A percentile compares a stretch with the other conserved stretches of the same genome.
Conservation (phyloP, 2,797 vertebrate genomes). For the Cynodonichthys magdalenae region DNA sequence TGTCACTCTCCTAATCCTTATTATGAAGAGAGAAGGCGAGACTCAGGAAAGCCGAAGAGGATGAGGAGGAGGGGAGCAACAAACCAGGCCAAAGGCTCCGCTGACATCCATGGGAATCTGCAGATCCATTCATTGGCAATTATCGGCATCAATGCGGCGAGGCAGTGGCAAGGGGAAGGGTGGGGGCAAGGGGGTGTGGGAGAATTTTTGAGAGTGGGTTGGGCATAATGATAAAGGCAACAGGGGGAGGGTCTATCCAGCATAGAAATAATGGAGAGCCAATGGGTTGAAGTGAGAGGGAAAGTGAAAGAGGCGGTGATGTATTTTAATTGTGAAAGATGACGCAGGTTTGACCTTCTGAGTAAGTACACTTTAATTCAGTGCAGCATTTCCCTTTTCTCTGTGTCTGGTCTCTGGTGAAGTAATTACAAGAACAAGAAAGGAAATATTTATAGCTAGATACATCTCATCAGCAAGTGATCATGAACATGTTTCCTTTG, state of each 20-base stretch:
- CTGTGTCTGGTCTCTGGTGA: conserved; percentile 41
- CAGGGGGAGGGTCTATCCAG: conserved; percentile 26
- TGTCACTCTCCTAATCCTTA: conserved; percentile 72
- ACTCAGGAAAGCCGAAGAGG: conserved; percentile 55
- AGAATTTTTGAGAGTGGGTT: conserved; percentile 57
- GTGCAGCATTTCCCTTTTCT: conserved; percentile 28
- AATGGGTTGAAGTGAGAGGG: conserved; percentile 20
- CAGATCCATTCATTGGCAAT: conserved; percentile 84
- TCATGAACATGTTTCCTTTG: conserved; percentile 6
- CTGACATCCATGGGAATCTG: conserved; percentile 82
- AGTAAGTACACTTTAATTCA: conserved; percentile 37
- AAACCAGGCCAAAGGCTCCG: conserved; percentile 76
- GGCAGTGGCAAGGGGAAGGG: conserved; percentile 63
- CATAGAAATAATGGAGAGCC: conserved; percentile 56
- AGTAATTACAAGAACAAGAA: conserved; percentile 44
- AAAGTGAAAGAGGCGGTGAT: conserved; percentile 21
- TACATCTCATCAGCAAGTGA: background rate
- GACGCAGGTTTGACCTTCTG: conserved; percentile 46
- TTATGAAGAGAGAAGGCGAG: conserved; percentile 65
- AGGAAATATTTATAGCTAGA: conserved; percentile 32
- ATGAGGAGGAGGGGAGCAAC: conserved; percentile 54
- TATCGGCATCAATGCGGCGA: conserved; percentile 81
- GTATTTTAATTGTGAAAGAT: conserved; percentile 37
- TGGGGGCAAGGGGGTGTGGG: conserved; percentile 67
- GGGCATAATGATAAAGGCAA: conserved; percentile 19